Evolutionary conservation across 2,888 invertebrate genomes (phyloP).

Genomic region (Zygogramma bicolorata): DNA sequence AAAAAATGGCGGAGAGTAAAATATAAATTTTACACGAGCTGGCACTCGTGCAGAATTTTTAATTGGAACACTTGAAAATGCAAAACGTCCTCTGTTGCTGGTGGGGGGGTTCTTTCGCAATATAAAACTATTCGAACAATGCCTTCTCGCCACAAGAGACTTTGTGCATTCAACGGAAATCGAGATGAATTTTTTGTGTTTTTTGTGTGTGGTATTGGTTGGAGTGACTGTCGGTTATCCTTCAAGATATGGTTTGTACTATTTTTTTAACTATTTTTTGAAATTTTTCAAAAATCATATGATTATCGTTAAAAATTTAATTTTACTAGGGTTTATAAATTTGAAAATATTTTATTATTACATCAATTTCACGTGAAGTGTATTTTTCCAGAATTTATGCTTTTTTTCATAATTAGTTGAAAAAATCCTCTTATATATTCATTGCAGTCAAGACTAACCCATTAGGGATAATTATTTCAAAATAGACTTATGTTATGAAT

Average conservation of each 20-base stretch:
- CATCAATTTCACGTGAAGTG: no score
- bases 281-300: no score
- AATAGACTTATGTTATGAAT: no score
- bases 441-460: no score
- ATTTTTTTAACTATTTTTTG: constrained; percentile 15
- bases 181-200: constrained; percentile 34
- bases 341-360: no score
- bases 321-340: no score
- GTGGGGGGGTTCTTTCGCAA: constrained; percentile 55
- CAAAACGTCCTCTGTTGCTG: constrained; percentile 15
- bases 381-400: no score
- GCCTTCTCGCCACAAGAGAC: background rate
- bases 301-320: no score
- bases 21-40: constrained; percentile 63
- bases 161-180: constrained; percentile 15
- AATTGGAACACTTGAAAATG: constrained; percentile 48
- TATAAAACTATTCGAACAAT: constrained; percentile 49
- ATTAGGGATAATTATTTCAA: no score
- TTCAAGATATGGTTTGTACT: constrained; percentile 33
- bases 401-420: no score
- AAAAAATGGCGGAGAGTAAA: constrained; percentile 58
- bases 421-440: no score
- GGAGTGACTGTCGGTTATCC: constrained; percentile 32
- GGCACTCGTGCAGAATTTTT: constrained; percentile 60
- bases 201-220: constrained; percentile 29